Base-by-base conservation (phyloP, 2,888 invertebrate genomes). In the Harpalus rufipes region DNA sequence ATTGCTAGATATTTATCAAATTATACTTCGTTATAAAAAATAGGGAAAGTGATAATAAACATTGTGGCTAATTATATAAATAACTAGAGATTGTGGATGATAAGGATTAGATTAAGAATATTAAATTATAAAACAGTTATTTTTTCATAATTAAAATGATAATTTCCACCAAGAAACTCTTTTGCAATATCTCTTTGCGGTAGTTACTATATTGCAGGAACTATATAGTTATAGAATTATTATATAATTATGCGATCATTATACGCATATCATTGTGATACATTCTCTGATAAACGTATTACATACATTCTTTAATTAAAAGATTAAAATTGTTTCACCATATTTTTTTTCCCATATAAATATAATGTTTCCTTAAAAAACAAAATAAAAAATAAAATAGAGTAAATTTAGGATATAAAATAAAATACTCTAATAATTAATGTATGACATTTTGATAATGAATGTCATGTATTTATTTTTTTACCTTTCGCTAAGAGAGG, bases 91-190 rank as follows among this genome's bases (percentile, higher is more conserved):
- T 51, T 51, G 12, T 51, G 0, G 44, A 3, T 12, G 44, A 51
- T 51, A 51, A 51, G 44, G 44, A 1, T 51, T 6, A 51, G 68
- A 68, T 68, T 32, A 63, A 39, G n/a, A n/a, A 39, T 68, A 68
- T 68, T 41, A 68, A 68, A 68, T 68, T 68, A 39, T 68, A n/a
- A 32, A 39, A 68, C 39, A 6, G 39, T 68, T 32, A 68, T 39
- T 63, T 63, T 61, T 8, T 18, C 32, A 14, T 12, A 68, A 68
- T 68, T 68, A 68, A 68, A 39, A 68, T 68, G 32, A 68, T 68
- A 14, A 68, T 84, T 83, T 85, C 82, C 81, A 63, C 86, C 86
- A 6, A 14, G 44, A 8, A 51, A 51, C 5, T 51, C 8, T 51
- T 51, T 51, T 51, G 44, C 44, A 51, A 51, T 51, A 12, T 51